phyloP scores from a whole-genome alignment of 2,113 vertebrate genomes.

The Psittacula cyanocephala region DNA sequence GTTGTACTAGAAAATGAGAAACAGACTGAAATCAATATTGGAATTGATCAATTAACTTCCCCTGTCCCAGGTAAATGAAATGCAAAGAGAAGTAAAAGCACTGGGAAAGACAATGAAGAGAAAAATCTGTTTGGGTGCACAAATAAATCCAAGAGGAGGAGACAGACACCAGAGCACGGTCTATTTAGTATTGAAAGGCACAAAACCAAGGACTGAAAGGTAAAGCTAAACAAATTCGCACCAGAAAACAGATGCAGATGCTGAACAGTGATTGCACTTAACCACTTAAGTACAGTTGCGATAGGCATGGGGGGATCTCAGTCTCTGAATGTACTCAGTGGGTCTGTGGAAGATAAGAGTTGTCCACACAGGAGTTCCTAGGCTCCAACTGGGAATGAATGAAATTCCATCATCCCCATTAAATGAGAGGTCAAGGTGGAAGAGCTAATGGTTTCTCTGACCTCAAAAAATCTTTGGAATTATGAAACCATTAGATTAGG shows the following conservation, averaged over 20 bases:
- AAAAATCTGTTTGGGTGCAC: not conserved
- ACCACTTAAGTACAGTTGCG: not conserved
- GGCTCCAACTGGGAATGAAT: not conserved
- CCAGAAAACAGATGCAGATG: not conserved
- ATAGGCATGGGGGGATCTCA: not conserved
- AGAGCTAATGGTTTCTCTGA: slow-evolving; percentile 34
- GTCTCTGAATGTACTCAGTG: not conserved
- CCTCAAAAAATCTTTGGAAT: slow-evolving; percentile 49
- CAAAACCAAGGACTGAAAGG: not conserved
- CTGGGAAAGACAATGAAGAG: not conserved
- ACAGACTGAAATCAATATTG: not conserved
- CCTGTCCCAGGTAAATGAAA: not conserved
- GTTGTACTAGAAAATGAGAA: not conserved
- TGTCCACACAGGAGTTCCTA: not conserved
- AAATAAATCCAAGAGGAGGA: not conserved
- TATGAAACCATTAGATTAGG: slow-evolving; percentile 30
- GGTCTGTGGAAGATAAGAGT: not conserved
- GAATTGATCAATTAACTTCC: not conserved
- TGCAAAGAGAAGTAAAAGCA: not conserved
- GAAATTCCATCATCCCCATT: slow-evolving; percentile 35
- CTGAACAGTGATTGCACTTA: not conserved
- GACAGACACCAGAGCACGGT: accelerated
- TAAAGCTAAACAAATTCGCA: not conserved
- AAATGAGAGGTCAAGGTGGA: slow-evolving; percentile 27
- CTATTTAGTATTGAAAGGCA: not conserved